These are phyloP conservation scores for Piscicola geometra DNA, from an alignment of 2,888 invertebrate species.

Conservation along the genomic window DNA sequence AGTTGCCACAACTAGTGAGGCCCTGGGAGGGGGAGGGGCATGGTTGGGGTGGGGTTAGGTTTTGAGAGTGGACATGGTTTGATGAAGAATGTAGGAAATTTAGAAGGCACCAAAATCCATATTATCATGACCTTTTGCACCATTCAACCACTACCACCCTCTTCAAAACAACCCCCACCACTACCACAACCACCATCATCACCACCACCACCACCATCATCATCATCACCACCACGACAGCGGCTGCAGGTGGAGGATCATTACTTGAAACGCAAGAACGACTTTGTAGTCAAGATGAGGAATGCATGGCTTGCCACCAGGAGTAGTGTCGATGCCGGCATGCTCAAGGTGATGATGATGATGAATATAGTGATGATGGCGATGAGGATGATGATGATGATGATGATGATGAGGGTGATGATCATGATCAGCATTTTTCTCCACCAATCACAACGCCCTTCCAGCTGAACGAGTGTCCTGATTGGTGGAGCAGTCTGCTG, in stretches of 20 bases:
- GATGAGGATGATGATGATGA: no score
- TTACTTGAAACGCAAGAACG: constrained; percentile 2
- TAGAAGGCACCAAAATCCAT: not conserved
- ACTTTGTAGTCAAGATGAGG: constrained; percentile 13
- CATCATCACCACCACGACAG: not conserved
- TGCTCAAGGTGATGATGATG: not conserved
- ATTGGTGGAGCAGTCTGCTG: constrained; percentile 53
- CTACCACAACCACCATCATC: not conserved
- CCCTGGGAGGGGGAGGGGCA: no score
- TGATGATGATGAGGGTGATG: no score
- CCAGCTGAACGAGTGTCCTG: constrained; percentile 44
- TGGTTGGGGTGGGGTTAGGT: constrained; percentile 7
- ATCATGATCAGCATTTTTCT: no score
- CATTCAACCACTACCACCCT: not conserved
- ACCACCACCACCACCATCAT: not conserved
- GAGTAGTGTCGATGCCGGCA: not conserved
- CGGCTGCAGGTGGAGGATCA: not conserved
- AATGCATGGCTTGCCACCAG: not conserved
- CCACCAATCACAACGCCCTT: not conserved
- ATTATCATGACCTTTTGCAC: not conserved
- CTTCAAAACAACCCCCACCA: no score
- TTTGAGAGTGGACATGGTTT: not conserved
- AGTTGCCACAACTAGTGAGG: constrained; percentile 50
- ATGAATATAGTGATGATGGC: no score
- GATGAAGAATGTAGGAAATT: not conserved